Conservation (phyloP, 2,888 invertebrate species). For the Drosophila differens region DNA sequence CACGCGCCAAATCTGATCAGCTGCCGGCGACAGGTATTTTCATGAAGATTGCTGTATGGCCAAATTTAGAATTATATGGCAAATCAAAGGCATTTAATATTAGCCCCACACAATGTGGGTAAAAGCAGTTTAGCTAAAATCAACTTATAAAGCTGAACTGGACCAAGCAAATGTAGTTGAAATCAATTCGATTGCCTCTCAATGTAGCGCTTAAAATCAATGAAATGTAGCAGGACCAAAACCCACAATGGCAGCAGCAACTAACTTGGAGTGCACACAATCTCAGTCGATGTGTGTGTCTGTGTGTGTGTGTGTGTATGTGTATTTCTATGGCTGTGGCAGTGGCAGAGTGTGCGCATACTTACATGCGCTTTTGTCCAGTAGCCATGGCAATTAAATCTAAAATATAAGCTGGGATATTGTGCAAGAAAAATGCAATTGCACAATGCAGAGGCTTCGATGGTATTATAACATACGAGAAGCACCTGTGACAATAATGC, state of each 20-base stretch:
- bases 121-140: background rate
- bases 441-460: constrained; percentile 85
- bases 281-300: constrained; percentile 23
- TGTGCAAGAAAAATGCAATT: constrained; percentile 84
- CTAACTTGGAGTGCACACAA: constrained; percentile 51
- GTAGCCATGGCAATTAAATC: constrained; percentile 85
- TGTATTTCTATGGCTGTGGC: background rate
- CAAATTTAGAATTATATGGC: background rate
- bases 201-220: constrained; percentile 72
- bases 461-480: constrained; percentile 85
- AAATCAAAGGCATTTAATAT: background rate
- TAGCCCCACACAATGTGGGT: background rate
- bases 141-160: constrained; percentile 14
- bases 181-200: constrained; percentile 69
- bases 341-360: constrained; percentile 38
- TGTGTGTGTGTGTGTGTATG: constrained; percentile 1
- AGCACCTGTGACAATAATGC: constrained; percentile 85
- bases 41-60: background rate
- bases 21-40: background rate
- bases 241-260: constrained; percentile 54
- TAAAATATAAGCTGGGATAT: constrained; percentile 85
- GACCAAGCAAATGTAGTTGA: constrained; percentile 8
- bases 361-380: constrained; percentile 85
- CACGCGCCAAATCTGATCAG: background rate
- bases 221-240: constrained; percentile 60